phyloP scores from a whole-genome alignment of 2,888 invertebrate species.

The Erebia palarica region DNA sequence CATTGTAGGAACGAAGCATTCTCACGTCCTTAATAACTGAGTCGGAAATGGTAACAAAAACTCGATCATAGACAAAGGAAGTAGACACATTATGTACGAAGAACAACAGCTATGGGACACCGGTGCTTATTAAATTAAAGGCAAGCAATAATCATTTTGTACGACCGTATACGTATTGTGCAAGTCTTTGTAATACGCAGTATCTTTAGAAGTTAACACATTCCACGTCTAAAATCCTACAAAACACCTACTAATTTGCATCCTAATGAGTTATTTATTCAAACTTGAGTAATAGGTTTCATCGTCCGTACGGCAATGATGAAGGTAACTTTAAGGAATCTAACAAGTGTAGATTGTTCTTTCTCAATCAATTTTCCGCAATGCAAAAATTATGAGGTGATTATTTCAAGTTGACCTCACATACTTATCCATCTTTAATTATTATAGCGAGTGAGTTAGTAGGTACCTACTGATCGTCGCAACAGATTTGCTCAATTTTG shows the following conservation, averaged over 20 bases:
- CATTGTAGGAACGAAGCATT: conserved; percentile 55
- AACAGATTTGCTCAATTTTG: no score
- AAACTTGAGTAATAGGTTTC: conserved; percentile 34
- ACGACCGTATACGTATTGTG: conserved; percentile 24
- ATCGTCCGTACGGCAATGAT: conserved; percentile 1
- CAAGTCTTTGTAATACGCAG: conserved; percentile 30
- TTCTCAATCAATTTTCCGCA: background rate
- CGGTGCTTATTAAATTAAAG: conserved; percentile 44
- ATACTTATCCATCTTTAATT: no score
- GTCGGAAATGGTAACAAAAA: conserved; percentile 79
- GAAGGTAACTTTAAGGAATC: conserved; percentile 16
- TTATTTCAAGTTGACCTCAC: no score
- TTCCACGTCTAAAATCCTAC: conserved; percentile 28
- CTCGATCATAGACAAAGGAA: conserved; percentile 73
- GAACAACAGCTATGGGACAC: conserved; percentile 62
- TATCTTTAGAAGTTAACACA: conserved; percentile 28
- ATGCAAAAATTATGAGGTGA: background rate
- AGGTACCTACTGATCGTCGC: no score
- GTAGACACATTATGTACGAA: conserved; percentile 64
- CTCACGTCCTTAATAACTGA: conserved; percentile 78
- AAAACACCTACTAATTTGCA: conserved; percentile 34
- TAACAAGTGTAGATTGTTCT: background rate
- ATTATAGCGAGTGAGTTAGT: no score
- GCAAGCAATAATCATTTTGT: conserved; percentile 33
- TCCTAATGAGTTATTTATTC: conserved; percentile 35